Percentiles rank a stretch among this genome's conserved stretches.
phyloP scores from a whole-genome alignment of 2,797 vertebrate genomes.

The Aselliscus stoliczkanus region DNA sequence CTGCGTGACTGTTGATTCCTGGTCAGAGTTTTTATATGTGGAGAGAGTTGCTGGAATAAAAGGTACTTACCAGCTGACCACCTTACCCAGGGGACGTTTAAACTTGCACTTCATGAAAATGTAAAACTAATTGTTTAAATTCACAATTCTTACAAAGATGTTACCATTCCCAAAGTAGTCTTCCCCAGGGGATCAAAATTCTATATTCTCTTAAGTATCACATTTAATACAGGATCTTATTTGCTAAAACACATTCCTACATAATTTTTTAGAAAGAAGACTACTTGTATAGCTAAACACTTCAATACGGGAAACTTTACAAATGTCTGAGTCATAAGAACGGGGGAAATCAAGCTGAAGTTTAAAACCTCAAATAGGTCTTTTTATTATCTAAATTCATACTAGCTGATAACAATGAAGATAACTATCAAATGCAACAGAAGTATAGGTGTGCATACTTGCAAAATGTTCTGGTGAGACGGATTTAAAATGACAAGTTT shows the following conservation, averaged over 20 bases:
- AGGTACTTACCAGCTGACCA: background rate
- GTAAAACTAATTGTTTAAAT: background rate
- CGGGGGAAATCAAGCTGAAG: background rate
- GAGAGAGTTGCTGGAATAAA: background rate
- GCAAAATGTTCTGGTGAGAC: slow-evolving; percentile 16
- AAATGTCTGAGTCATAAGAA: background rate
- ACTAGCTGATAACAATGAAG: background rate
- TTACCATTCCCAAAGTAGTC: background rate
- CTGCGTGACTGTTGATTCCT: background rate
- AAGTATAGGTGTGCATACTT: background rate
- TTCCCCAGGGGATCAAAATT: background rate
- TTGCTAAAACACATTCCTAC: background rate
- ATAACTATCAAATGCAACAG: background rate
- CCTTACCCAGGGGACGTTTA: background rate
- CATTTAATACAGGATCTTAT: background rate
- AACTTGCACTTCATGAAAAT: background rate
- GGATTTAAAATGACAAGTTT: background rate
- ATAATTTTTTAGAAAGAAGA: background rate
- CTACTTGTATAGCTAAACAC: background rate
- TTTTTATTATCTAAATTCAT: slow-evolving; percentile 2
- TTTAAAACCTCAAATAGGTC: background rate
- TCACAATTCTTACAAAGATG: background rate
- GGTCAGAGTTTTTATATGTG: background rate
- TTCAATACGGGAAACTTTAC: background rate
- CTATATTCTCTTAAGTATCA: background rate